Evolutionary conservation across 2,113 vertebrate species (phyloP).

Genomic region (Oreochromis tanganicae): DNA sequence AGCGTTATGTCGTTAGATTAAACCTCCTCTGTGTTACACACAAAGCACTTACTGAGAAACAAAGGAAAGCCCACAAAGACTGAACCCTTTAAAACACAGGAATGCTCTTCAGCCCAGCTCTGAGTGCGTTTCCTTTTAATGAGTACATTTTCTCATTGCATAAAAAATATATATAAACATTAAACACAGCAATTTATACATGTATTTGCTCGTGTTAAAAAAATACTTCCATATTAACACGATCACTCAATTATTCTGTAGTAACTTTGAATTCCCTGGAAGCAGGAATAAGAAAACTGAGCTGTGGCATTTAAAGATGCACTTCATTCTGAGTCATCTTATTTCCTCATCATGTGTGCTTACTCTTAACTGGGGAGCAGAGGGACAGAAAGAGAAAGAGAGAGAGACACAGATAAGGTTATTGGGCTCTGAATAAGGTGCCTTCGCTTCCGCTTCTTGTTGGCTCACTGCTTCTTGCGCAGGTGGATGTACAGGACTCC

Average conservation of each 20-base stretch:
- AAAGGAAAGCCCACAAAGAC: neutral
- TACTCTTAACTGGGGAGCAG: neutral
- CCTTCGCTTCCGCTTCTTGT: neutral
- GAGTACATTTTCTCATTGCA: neutral
- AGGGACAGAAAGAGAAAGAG: neutral
- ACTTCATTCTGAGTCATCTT: neutral
- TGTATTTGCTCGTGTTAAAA: neutral
- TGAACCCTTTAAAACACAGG: neutral
- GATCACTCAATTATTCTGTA: neutral
- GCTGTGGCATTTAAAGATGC: neutral
- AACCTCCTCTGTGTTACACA: neutral
- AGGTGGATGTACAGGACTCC: conserved; percentile 81
- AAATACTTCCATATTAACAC: neutral
- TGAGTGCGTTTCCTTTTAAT: neutral
- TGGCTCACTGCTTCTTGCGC: conserved; percentile 75
- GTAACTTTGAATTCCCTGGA: neutral
- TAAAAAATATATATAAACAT: neutral
- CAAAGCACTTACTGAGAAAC: neutral
- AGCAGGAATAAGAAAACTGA: neutral
- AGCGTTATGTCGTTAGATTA: neutral
- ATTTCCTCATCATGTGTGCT: neutral
- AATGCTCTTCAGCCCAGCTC: neutral
- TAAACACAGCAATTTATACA: neutral
- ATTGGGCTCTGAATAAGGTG: neutral
- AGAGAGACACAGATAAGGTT: neutral